Evolutionary conservation across 2,888 invertebrate genomes (phyloP), one percentile per base, ranked within the genome.

Genomic region (Timandra comae): DNA sequence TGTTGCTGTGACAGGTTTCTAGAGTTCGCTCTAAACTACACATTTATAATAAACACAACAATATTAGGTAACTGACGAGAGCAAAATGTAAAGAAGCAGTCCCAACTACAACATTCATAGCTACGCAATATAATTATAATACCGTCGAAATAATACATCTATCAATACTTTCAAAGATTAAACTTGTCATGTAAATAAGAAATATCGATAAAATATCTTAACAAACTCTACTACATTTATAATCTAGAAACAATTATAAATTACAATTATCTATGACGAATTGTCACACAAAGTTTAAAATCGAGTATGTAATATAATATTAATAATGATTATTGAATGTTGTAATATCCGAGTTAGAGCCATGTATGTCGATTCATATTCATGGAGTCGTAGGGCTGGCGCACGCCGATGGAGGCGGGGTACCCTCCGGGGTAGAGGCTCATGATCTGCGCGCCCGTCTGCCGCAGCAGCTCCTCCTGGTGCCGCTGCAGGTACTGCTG

Each of bases 301-400:
- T n/a, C n/a, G n/a, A n/a, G n/a, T n/a, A n/a, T n/a, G n/a, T n/a
- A n/a, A n/a, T n/a, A n/a, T n/a, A n/a, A n/a, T n/a, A n/a, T n/a
- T n/a, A n/a, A 30, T 38, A 41, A 48, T 37, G 35, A 41, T 36
- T 41, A 36, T 36, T 29, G 43, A 48, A 35, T 39, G 38, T 48
- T 38, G 33, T 38, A 32, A n/a, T n/a, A n/a, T 33, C 23, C 38
- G 39, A 38, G 46, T 63, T 89, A 90, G 66, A 91, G 89, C 92
- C 92, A 92, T 33, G 91, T 86, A 35, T 91, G 90, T 54, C 90
- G 66, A 49, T 89, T 91, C 54, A 92, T 66, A 47, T 88, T 91
- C 52, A 91, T 90, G 30, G 89, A 66, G 60, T 92, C 92, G 55
- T 91, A 92, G n/a, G 91, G 90, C 65, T 91, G 92, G 21, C 92